phyloP scores from a whole-genome alignment of 2,797 vertebrate genomes.

The Sebastes umbrosus region DNA sequence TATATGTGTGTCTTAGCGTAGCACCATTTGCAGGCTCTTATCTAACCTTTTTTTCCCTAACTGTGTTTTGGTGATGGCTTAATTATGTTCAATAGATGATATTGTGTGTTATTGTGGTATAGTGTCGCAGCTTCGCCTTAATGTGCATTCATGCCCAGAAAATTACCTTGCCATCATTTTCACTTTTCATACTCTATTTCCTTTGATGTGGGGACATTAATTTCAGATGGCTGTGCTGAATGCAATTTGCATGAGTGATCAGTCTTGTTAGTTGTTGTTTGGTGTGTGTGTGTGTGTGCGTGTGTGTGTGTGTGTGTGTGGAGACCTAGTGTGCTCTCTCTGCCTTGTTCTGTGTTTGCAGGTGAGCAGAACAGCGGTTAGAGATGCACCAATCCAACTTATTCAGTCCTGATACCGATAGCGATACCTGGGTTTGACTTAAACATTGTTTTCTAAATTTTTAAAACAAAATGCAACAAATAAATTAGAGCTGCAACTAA shows the following conservation, averaged over 20 bases:
- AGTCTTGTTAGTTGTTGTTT: not conserved
- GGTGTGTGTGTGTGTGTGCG: not conserved
- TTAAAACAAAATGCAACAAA: no score
- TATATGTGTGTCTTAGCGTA: not conserved
- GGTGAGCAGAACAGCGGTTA: not conserved
- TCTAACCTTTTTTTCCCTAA: constrained; percentile 1
- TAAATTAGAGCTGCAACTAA: no score
- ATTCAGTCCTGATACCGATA: no score
- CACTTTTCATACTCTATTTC: constrained; percentile 43
- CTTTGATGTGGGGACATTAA: constrained; percentile 48
- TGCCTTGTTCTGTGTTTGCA: not conserved
- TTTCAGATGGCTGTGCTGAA: constrained; percentile 46
- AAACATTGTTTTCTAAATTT: no score
- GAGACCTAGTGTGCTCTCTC: not conserved
- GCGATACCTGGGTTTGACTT: no score
- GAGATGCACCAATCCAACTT: no score
- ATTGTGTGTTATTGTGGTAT: constrained; percentile 17
- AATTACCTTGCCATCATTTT: constrained; percentile 47
- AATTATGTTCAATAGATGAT: constrained; percentile 24
- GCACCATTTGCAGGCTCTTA: not conserved
- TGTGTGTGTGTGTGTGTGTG: not conserved
- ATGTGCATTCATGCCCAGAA: constrained; percentile 14
- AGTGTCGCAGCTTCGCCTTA: not conserved
- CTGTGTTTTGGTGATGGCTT: not conserved
- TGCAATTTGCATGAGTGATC: constrained; percentile 50